Evolutionary conservation across 2,113 vertebrate species (phyloP), one percentile per base, ranked within the genome.

Genomic region (Salvelinus alpinus): DNA sequence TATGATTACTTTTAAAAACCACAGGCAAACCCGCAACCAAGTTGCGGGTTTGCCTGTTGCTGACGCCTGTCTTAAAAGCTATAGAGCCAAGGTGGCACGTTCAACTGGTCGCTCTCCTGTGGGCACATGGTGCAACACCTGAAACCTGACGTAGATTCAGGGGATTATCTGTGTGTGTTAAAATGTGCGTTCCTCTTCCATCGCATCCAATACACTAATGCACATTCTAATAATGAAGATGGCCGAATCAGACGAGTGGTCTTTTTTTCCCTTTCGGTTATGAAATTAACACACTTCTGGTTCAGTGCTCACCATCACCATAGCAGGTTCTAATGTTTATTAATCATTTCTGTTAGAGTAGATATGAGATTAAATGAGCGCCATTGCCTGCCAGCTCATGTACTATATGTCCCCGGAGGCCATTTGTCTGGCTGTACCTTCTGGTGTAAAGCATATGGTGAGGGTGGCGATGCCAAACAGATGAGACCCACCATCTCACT

Each of bases 381-480:
- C 54, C 13, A 18, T 57, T 57, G 4, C 54, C 54, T 57, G 54
- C 38, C 38, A 44, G 2, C 38, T 9, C 38, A 44, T 44, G 2
- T 2, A 44, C 1, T 44, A 11, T 44, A 44, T 44, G 9, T 9
- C 38, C 38, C 38, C 9, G 2, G 38, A 12, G 9, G 38, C 38
- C 9, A 44, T 44, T 44, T 44, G 9, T 44, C 9, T 44, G 38
- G 38, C 9, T 44, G 38, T 44, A 9, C 9, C 54, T 57, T 4
- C 18, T 57, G 16, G 54, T 57, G 54, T 1, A 20, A 57, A 54
- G 29, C 69, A 71, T 34, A 62, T 34, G n/a, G 44, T 16, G 29
- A 31, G 38, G 18, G 47, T 3, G 57, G 59, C 66, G 67, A 78
- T 72, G 44, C 27, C n/a, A 72, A 66, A 71, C 70, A 77, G 76